Percentiles rank a stretch among this genome's conserved stretches.
Conservation (phyloP, 2,113 vertebrate species). For the Sigmodon hispidus region DNA sequence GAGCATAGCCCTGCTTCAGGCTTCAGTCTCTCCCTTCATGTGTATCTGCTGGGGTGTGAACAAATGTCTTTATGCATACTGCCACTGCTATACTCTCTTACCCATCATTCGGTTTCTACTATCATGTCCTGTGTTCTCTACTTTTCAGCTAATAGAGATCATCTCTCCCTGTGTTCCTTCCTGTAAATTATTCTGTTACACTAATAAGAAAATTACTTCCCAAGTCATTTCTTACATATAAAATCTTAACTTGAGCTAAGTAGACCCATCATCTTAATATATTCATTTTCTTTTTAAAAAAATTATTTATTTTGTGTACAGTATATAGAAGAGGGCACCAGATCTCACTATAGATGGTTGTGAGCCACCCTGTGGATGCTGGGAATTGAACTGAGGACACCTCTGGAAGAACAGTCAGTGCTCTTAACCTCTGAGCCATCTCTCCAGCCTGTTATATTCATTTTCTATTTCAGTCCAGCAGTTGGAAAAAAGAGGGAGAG, state of each 20-base stretch:
- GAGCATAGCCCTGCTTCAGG: not conserved
- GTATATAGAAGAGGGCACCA: no score
- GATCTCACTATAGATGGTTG: no score
- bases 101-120: no score
- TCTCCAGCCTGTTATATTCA: no score
- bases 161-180: not conserved
- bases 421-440: no score
- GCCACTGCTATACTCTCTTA: not conserved
- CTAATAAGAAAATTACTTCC: not conserved
- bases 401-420: no score
- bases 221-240: not conserved
- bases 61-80: not conserved
- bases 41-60: not conserved
- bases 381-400: no score
- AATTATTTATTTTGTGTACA: no score
- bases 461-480: not conserved
- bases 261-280: rapidly evolving
- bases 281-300: not conserved
- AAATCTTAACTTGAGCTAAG: not conserved
- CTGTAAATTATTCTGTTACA: not conserved
- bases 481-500: not conserved
- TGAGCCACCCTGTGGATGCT: no score
- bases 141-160: not conserved
- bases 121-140: not conserved
- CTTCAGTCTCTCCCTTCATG: not conserved